These are phyloP conservation scores for Allophyes oxyacanthae DNA, from an alignment of 2,888 invertebrate genomes.

Conservation along the genomic window DNA sequence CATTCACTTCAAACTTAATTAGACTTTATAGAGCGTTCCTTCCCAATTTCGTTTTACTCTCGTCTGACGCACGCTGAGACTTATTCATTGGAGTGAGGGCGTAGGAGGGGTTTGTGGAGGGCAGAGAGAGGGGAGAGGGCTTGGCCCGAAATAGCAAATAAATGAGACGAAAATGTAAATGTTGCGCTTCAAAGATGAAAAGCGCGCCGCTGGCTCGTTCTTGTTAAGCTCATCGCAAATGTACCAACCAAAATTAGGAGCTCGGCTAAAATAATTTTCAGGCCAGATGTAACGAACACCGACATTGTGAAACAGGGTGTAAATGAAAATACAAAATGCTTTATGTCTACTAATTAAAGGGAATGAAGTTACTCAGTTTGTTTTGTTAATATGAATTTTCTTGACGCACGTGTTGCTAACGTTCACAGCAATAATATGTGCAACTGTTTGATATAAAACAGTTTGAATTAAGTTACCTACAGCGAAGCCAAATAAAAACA, in stretches of 20 bases:
- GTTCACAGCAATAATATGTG: slow-evolving; percentile 13
- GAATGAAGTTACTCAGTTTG: slow-evolving; percentile 43
- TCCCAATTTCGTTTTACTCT: slow-evolving; percentile 87
- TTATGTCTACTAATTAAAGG: slow-evolving; percentile 63
- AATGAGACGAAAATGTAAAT: slow-evolving; percentile 90
- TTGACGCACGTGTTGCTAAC: slow-evolving; percentile 34
- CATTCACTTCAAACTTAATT: slow-evolving; percentile 88
- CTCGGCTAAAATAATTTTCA: slow-evolving; percentile 86
- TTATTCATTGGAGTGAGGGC: slow-evolving; percentile 85
- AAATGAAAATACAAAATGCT: slow-evolving; percentile 64
- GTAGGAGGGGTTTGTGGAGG: slow-evolving; percentile 64
- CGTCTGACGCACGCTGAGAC: slow-evolving; percentile 85
- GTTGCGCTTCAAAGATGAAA: slow-evolving; percentile 89
- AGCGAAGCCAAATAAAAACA: slow-evolving; percentile 22
- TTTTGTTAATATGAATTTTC: slow-evolving; percentile 40
- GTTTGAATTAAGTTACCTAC: slow-evolving; percentile 30
- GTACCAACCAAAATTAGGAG: slow-evolving; percentile 88
- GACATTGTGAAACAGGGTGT: slow-evolving; percentile 59
- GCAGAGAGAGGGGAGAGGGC: slow-evolving; percentile 67
- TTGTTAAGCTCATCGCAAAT: slow-evolving; percentile 88
- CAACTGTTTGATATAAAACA: slow-evolving; percentile 15
- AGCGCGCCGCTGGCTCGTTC: slow-evolving; percentile 85
- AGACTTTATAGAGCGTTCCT: slow-evolving; percentile 89
- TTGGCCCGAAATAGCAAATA: slow-evolving; percentile 89
- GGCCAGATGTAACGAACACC: slow-evolving; percentile 80